Conservation (phyloP, 2,888 invertebrate species). For the Apotomis capreana region DNA sequence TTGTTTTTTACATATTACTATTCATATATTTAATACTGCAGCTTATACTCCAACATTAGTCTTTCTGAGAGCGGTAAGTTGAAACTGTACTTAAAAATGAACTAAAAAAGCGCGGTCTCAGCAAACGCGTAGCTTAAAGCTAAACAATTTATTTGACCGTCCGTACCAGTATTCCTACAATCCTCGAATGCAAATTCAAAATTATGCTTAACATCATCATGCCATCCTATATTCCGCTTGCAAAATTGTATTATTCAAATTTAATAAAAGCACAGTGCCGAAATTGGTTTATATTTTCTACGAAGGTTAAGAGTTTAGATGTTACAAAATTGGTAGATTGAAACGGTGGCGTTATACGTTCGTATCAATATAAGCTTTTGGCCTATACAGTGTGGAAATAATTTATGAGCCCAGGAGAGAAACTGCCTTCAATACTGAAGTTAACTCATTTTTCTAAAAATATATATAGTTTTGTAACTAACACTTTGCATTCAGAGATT, state of each 20-base stretch:
- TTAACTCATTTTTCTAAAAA: too few species aligned
- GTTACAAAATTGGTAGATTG: background rate
- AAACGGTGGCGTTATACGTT: too few species aligned
- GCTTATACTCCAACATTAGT: too few species aligned
- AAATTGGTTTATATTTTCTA: constrained; percentile 24
- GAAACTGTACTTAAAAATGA: background rate
- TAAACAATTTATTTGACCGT: constrained; percentile 10
- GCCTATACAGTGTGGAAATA: too few species aligned
- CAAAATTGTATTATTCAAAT: constrained; percentile 38
- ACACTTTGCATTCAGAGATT: too few species aligned
- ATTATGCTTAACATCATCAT: constrained; percentile 35
- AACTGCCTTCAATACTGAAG: too few species aligned
- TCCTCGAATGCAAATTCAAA: constrained; percentile 35
- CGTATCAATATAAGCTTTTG: too few species aligned
- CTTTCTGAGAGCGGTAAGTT: too few species aligned
- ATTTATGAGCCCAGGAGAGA: too few species aligned
- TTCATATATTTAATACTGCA: too few species aligned
- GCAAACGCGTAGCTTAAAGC: constrained; percentile 1
- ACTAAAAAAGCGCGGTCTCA: background rate
- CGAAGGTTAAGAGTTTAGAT: background rate
- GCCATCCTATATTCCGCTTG: constrained; percentile 20
- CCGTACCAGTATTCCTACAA: constrained; percentile 1
- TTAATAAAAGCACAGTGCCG: constrained; percentile 34
- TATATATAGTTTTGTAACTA: too few species aligned
- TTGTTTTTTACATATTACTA: too few species aligned